These are phyloP conservation scores for Glossophaga mutica DNA, from an alignment of 2,797 vertebrate genomes.

Conservation along the genomic window DNA sequence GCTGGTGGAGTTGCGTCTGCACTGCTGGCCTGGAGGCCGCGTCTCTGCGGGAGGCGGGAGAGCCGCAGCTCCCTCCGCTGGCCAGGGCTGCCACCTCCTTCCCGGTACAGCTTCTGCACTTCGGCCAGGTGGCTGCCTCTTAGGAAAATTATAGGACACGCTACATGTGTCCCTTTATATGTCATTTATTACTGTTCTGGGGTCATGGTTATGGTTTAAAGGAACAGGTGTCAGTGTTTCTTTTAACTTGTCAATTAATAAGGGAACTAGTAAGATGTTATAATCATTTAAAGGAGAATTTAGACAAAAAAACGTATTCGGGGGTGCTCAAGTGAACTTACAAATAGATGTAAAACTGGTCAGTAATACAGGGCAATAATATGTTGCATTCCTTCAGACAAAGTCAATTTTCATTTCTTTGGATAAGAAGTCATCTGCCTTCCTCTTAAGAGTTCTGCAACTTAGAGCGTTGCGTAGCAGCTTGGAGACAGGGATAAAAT, in stretches of 20 bases:
- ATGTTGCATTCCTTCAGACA: neutral
- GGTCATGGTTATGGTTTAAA: neutral
- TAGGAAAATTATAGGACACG: neutral
- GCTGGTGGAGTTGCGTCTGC: neutral
- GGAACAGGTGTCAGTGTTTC: neutral
- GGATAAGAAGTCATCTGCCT: neutral
- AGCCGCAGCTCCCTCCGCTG: too few relatives aligned
- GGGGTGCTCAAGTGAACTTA: neutral
- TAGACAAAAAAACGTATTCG: neutral
- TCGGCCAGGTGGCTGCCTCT: neutral
- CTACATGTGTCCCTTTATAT: neutral
- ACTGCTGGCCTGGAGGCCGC: neutral
- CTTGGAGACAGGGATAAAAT: neutral
- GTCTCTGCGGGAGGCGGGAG: neutral
- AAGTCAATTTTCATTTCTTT: neutral
- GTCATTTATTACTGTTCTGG: neutral
- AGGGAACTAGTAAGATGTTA: neutral
- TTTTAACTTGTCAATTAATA: neutral
- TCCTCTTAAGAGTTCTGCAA: neutral
- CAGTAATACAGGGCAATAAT: neutral
- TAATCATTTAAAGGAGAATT: neutral
- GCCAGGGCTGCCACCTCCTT: neutral
- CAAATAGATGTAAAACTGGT: neutral
- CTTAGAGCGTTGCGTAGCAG: neutral
- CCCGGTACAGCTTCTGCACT: neutral